Percentiles rank a stretch among this genome's conserved stretches.
phyloP scores from a whole-genome alignment of 2,888 invertebrate species.

The Ypsolopha sequella region DNA sequence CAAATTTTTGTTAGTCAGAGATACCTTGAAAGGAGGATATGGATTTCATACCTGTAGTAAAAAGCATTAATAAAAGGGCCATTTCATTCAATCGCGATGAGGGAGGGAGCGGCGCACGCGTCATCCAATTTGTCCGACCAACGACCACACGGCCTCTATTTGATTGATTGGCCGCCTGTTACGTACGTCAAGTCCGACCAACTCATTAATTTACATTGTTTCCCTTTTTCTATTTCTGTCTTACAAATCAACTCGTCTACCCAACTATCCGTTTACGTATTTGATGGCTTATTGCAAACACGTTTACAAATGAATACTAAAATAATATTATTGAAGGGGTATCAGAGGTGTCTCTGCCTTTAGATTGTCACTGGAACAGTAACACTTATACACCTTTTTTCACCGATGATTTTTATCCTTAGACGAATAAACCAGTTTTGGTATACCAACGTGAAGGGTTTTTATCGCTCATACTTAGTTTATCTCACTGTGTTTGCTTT shows the following conservation, averaged over 20 bases:
- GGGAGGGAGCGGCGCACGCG: conserved; percentile 48
- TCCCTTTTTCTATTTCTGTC: conserved; percentile 29
- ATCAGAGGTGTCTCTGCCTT: no score
- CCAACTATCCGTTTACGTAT: background rate
- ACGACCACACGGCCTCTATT: conserved; percentile 21
- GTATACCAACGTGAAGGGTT: no score
- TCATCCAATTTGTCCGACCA: conserved; percentile 36
- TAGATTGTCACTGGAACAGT: no score
- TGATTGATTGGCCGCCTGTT: conserved; percentile 61
- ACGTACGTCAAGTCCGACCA: conserved; percentile 30
- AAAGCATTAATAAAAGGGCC: conserved; percentile 15
- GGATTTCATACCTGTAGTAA: conserved; percentile 12
- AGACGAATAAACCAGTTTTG: no score
- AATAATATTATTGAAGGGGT: no score
- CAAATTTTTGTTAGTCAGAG: no score
- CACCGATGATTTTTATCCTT: no score
- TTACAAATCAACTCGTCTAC: background rate
- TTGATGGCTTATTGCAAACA: background rate
- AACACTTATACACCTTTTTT: no score
- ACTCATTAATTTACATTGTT: conserved; percentile 46
- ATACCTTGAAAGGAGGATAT: no score
- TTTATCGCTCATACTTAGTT: no score
- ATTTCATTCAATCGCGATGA: background rate
- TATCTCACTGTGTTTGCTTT: no score
- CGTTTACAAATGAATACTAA: no score